Evolutionary conservation across 2,888 invertebrate genomes (phyloP).

Genomic region (Aleiodes testaceus): DNA sequence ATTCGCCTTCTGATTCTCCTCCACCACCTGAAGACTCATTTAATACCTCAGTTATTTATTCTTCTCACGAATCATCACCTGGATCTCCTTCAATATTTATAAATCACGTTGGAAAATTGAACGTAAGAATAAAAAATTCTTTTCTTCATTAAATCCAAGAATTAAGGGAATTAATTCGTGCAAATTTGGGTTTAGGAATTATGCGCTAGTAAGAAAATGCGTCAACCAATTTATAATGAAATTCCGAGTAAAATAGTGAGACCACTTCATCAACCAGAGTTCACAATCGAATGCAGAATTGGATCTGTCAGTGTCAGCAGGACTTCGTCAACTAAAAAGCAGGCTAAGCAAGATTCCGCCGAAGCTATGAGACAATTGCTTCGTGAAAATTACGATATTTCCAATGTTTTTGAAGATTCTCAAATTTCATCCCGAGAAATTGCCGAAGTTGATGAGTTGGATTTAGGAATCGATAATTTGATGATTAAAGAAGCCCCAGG

Average conservation of each 20-base stretch:
- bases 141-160: too few species aligned
- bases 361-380: constrained; percentile 19
- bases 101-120: constrained; percentile 21
- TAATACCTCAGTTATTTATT: background rate
- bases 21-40: background rate
- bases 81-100: background rate
- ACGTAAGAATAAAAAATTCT: too few species aligned
- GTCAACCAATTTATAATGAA: background rate
- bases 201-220: constrained; percentile 2
- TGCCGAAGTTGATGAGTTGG: background rate
- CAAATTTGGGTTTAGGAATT: constrained; percentile 15
- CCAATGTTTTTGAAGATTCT: background rate
- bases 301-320: background rate
- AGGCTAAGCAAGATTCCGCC: constrained; percentile 33
- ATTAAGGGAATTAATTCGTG: too few species aligned
- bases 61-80: background rate
- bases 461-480: background rate
- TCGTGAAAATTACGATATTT: background rate
- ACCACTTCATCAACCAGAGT: background rate
- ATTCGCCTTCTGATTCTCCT: too few species aligned
- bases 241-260: background rate
- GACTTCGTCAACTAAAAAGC: constrained; percentile 25
- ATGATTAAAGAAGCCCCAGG: background rate
- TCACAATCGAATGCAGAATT: background rate
- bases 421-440: background rate